Percentiles rank a stretch among this genome's conserved stretches.
Evolutionary conservation across 2,888 invertebrate genomes (phyloP).

Genomic region (Habrosyne pyritoides): DNA sequence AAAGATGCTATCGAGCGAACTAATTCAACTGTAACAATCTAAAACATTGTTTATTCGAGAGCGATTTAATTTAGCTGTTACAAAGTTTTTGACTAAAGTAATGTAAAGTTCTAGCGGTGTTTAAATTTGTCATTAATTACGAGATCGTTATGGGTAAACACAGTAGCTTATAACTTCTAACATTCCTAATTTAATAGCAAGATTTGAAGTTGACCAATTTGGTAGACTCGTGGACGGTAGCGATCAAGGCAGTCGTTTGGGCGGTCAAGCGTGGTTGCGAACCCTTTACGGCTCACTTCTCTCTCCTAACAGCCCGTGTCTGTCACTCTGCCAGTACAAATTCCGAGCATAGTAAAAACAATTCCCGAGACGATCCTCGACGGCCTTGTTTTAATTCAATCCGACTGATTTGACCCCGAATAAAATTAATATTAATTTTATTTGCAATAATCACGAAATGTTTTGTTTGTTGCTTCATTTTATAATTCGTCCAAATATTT

Average conservation of each 20-base stretch:
- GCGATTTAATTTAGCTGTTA: no score
- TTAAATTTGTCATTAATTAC: neutral
- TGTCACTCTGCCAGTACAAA: neutral
- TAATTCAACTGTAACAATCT: no score
- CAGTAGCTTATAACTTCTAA: neutral
- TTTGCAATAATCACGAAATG: neutral
- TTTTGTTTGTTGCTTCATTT: neutral
- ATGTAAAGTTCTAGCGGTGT: no score
- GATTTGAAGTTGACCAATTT: neutral
- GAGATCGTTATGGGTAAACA: neutral
- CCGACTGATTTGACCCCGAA: neutral
- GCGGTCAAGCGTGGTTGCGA: slow-evolving; percentile 9
- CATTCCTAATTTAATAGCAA: neutral
- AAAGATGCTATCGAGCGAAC: no score
- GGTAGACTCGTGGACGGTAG: neutral
- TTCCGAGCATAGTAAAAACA: neutral
- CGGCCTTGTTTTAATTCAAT: neutral
- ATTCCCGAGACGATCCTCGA: neutral
- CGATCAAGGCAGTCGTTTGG: neutral
- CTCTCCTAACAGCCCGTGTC: slow-evolving; percentile 4
- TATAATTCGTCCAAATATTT: neutral
- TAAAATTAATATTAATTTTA: neutral
- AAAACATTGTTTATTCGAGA: no score
- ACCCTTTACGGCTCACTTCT: slow-evolving; percentile 10
- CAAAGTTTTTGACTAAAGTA: no score